Conservation (phyloP, 2,888 invertebrate species). For the Nomada ruficornis region DNA sequence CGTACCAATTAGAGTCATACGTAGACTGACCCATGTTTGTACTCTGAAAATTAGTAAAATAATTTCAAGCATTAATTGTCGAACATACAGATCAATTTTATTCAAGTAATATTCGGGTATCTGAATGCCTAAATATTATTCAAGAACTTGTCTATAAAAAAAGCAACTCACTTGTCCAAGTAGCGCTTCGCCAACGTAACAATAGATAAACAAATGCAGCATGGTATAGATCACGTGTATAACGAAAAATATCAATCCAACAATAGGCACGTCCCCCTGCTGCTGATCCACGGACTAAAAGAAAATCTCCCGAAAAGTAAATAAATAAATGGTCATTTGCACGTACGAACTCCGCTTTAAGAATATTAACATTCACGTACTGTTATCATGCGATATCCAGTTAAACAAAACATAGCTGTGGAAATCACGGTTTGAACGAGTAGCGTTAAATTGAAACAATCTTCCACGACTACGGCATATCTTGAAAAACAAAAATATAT, state of each 20-base stretch:
- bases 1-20: conserved; percentile 61
- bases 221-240: conserved; percentile 55
- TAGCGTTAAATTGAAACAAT: conserved; percentile 67
- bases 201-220: conserved; percentile 70
- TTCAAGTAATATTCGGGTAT: not conserved
- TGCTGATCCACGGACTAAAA: conserved; percentile 51
- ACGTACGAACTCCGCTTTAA: not conserved
- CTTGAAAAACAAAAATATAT: conserved; percentile 23
- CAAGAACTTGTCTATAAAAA: not conserved
- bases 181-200: conserved; percentile 71
- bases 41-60: conserved; percentile 44
- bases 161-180: conserved; percentile 43
- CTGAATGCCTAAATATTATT: not conserved
- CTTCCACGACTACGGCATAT: conserved; percentile 57
- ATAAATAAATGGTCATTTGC: no score
- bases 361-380: conserved; percentile 41
- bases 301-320: not conserved
- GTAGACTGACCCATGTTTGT: conserved; percentile 32
- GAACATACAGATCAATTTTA: not conserved
- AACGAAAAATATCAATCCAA: conserved; percentile 42
- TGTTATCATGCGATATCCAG: conserved; percentile 67
- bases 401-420: conserved; percentile 65
- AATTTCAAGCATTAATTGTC: not conserved
- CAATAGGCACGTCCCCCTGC: conserved; percentile 13
- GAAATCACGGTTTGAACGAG: conserved; percentile 60